Evolutionary conservation across 2,797 vertebrate genomes (phyloP), one percentile per base, ranked within the genome.

Genomic region (Eleutherodactylus coqui): DNA sequence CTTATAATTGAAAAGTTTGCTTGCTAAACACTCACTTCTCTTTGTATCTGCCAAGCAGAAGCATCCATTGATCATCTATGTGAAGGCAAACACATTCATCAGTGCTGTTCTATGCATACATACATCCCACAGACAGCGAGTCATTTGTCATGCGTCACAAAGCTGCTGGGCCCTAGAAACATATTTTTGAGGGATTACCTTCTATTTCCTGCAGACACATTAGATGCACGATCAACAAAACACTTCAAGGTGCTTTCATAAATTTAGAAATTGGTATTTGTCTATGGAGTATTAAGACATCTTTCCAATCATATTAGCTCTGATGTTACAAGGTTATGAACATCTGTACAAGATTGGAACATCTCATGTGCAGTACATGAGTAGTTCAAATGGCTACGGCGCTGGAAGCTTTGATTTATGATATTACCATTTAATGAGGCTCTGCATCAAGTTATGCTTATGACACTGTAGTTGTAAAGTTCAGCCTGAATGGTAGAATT

Each of bases 141-240:
- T 79, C 75, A 70, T 87, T 77, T 84, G 76, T 84, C 75, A 79
- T 49, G 69, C 38, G 43, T 84, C 75, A 41, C 81, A 51, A 62
- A 84, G 75, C 86, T n/a, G 36, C 43, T 60, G 24, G 73, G 58
- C 60, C 53, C 75, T 79, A 47, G 69, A 83, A 83, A 34, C 75
- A 83, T 78, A 41, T 79, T 87, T 83, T 67, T 47, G 77, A 85
- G 75, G 38, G 81, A 84, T 87, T 83, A 84, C 64, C 32, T 75
- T 34, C 53, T 75, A 53, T 34, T 55, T 87, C 36, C 80, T 72
- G 75, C 41, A 49, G 80, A 29, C 29, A 55, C 45, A 72, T 78
- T 55, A 87, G n/a, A 77, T 38, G 14, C 45, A 36, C 24, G 36
- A 67, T 64, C 34, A 77, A 78, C 73, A 70, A 82, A 77, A 38